phyloP scores from a whole-genome alignment of 2,888 invertebrate genomes.

The Sinhomidia bicolor region DNA sequence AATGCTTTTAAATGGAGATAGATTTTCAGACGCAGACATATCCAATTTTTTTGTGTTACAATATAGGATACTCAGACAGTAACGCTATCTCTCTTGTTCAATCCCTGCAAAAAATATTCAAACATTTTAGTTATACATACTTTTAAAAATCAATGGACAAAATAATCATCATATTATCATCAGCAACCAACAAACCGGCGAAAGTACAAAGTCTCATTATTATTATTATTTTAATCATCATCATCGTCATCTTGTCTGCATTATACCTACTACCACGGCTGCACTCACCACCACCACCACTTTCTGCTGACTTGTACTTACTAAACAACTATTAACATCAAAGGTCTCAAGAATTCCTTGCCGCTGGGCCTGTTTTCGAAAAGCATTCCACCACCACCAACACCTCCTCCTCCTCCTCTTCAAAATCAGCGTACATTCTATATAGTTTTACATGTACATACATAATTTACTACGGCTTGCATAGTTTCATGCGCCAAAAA shows the following conservation, averaged over 20 bases:
- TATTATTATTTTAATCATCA: not conserved
- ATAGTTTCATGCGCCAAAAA: slow-evolving; percentile 35
- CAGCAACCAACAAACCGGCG: slow-evolving; percentile 3
- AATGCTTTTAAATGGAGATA: not conserved
- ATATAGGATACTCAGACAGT: too few relatives aligned
- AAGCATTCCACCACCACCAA: slow-evolving; percentile 62
- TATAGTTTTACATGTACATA: not conserved
- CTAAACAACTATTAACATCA: slow-evolving; percentile 25
- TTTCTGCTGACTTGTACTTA: not conserved
- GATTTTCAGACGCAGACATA: too few relatives aligned
- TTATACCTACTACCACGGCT: too few relatives aligned
- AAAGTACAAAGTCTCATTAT: slow-evolving; percentile 39
- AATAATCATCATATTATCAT: too few relatives aligned
- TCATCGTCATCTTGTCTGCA: slow-evolving; percentile 8
- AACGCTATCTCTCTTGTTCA: too few relatives aligned
- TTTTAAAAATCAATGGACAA: not conserved
- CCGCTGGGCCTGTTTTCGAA: slow-evolving; percentile 66
- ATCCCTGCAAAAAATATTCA: too few relatives aligned
- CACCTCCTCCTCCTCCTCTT: slow-evolving; percentile 65
- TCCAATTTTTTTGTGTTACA: too few relatives aligned
- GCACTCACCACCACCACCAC: not conserved
- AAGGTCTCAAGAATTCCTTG: slow-evolving; percentile 73
- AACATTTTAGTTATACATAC: too few relatives aligned
- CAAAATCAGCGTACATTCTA: slow-evolving; percentile 31
- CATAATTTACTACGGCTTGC: slow-evolving; percentile 27